These are phyloP conservation scores for Bungarus multicinctus DNA, from an alignment of 2,113 vertebrate genomes.

Conservation along the genomic window DNA sequence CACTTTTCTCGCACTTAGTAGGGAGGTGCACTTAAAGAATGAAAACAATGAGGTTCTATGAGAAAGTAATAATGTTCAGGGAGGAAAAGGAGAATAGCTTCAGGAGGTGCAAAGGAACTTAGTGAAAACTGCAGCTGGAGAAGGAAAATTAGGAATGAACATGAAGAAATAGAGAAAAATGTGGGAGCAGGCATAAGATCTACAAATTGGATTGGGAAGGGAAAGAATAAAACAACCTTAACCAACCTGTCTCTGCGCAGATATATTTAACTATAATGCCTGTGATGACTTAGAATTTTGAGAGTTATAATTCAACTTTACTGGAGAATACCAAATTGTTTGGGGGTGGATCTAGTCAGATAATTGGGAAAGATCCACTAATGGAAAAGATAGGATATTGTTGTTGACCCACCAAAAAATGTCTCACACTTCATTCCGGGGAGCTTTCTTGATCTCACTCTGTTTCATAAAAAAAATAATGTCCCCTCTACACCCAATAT, in stretches of 20 bases:
- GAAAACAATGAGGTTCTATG: background rate
- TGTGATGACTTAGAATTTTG: background rate
- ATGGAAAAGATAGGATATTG: background rate
- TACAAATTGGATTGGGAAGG: background rate
- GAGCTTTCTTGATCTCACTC: background rate
- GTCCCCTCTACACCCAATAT: background rate
- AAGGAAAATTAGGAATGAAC: background rate
- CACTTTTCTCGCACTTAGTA: background rate
- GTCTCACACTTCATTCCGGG: background rate
- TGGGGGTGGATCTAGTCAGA: background rate
- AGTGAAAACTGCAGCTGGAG: background rate
- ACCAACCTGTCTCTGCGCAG: background rate
- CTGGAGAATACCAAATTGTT: background rate
- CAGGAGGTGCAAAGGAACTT: background rate
- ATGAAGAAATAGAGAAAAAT: background rate
- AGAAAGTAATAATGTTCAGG: background rate
- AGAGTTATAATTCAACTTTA: background rate
- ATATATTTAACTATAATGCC: background rate
- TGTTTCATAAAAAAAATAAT: background rate
- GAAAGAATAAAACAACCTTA: background rate
- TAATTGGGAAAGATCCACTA: too few relatives aligned
- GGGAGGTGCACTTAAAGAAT: background rate
- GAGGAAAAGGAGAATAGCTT: accelerated
- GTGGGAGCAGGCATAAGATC: background rate
- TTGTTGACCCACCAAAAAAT: background rate